Conservation (phyloP, 2,888 invertebrate species). For the Pherbina coryleti region DNA sequence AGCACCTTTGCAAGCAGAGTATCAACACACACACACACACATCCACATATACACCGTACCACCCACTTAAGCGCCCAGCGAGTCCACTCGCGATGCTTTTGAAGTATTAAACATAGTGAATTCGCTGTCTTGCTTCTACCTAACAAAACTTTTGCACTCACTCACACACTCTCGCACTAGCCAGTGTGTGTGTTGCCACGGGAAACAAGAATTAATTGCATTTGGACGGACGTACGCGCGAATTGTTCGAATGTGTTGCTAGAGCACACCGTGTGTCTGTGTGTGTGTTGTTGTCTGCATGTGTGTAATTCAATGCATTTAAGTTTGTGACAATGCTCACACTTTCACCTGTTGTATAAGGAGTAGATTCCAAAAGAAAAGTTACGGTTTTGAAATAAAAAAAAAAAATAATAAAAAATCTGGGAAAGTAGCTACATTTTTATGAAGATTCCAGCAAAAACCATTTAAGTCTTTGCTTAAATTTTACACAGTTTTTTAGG, state of each 20-base stretch:
- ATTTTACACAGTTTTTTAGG: no score
- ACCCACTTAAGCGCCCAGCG: background rate
- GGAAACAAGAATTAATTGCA: slow-evolving; percentile 8
- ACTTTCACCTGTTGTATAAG: no score
- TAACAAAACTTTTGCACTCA: background rate
- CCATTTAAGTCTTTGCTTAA: no score
- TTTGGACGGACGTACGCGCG: background rate
- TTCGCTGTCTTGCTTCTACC: no score
- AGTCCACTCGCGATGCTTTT: background rate
- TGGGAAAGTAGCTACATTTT: no score
- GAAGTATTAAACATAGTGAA: no score
- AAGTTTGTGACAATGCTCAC: no score
- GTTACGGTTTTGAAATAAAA: no score
- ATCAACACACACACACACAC: background rate
- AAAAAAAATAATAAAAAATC: no score
- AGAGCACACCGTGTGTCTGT: background rate
- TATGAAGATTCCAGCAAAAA: no score
- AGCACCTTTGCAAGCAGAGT: background rate
- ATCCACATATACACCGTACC: no score
- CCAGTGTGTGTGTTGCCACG: background rate
- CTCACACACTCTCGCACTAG: background rate
- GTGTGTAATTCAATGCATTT: background rate
- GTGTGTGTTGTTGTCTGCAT: background rate
- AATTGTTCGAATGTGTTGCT: background rate
- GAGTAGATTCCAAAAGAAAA: no score